These are phyloP conservation scores for Sarcophaga caerulescens DNA, from an alignment of 2,888 invertebrate species.

Conservation along the genomic window DNA sequence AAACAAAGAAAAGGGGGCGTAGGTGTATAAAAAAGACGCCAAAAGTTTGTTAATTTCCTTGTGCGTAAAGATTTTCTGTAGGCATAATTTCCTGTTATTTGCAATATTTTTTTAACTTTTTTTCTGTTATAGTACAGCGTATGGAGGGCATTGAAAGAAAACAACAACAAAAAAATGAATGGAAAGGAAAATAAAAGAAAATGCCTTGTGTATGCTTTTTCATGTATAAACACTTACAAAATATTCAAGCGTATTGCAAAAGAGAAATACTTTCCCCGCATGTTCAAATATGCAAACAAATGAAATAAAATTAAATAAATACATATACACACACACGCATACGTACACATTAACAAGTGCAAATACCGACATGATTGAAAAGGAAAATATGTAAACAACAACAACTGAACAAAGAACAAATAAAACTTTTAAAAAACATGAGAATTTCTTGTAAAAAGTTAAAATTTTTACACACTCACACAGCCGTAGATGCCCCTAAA, in stretches of 20 bases:
- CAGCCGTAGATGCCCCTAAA: neutral
- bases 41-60: conserved; percentile 56
- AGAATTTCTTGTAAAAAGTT: conserved; percentile 5
- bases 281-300: conserved; percentile 12
- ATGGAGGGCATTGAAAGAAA: neutral
- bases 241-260: neutral
- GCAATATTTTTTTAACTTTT: conserved; percentile 19
- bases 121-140: neutral
- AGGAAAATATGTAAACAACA: neutral
- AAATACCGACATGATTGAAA: too few relatives aligned
- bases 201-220: neutral
- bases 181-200: neutral
- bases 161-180: neutral
- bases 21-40: neutral
- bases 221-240: neutral
- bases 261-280: neutral
- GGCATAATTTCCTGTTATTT: conserved; percentile 49
- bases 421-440: conserved; percentile 2
- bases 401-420: neutral
- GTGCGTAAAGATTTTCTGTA: conserved; percentile 45
- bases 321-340: neutral
- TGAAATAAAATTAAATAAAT: conserved; percentile 11
- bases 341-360: neutral
- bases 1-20: neutral
- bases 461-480: neutral